These are phyloP conservation scores for Bombus sylvicola DNA, from an alignment of 1,140 invertebrate genomes.

Conservation along the genomic window DNA sequence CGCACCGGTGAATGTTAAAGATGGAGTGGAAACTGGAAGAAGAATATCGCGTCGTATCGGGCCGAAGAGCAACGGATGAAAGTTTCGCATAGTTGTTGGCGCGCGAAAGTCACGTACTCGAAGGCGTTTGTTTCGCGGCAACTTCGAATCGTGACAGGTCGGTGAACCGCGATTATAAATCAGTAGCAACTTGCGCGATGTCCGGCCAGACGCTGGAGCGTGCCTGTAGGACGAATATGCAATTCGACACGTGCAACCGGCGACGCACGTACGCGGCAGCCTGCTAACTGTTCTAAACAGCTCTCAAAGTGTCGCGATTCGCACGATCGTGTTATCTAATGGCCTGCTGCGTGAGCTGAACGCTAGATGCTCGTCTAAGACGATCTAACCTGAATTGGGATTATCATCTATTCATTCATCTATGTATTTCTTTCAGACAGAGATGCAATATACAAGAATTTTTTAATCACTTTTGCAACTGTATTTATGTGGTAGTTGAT, in stretches of 20 bases:
- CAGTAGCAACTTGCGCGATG: constrained; percentile 49
- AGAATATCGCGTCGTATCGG: not conserved
- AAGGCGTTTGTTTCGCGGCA: constrained; percentile 34
- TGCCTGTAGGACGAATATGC: constrained; percentile 39
- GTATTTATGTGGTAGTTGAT: too few species aligned
- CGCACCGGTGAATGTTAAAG: constrained; percentile 23
- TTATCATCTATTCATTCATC: not conserved
- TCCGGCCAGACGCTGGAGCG: constrained; percentile 4
- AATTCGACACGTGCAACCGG: constrained; percentile 53
- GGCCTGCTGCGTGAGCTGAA: constrained; percentile 9
- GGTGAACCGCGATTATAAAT: constrained; percentile 56
- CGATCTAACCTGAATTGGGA: too few species aligned
- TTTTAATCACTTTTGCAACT: too few species aligned
- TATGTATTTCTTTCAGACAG: too few species aligned
- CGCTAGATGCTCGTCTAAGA: not conserved
- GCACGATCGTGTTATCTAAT: constrained; percentile 10
- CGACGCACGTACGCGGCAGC: constrained; percentile 48
- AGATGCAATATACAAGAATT: too few species aligned
- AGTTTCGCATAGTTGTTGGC: constrained; percentile 31
- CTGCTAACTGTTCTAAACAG: constrained; percentile 51
- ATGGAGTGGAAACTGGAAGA: not conserved
- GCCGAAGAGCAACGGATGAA: not conserved
- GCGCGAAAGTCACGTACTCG: constrained; percentile 52
- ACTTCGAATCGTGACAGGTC: constrained; percentile 33
- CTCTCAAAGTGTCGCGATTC: not conserved